A percentile compares a stretch with the other conserved stretches of the same genome.
Conservation (phyloP, 1,140 invertebrate genomes). For the Caligus rogercresseyi region DNA sequence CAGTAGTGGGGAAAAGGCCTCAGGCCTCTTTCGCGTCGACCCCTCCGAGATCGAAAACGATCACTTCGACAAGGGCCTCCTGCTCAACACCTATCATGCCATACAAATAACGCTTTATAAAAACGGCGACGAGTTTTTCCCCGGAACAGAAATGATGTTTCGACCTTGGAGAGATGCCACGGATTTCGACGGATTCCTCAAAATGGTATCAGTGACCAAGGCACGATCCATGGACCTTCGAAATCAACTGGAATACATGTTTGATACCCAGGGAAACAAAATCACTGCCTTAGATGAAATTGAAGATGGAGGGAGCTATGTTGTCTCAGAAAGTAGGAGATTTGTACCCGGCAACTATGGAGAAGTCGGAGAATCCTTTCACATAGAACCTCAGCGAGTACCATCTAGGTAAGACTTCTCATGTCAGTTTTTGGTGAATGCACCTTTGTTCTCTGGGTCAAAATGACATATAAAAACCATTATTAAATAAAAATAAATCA, state of each 20-base stretch:
- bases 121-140: constrained; percentile 20
- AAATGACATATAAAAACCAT: too few species aligned
- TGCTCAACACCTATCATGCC: constrained; percentile 21
- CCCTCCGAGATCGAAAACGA: not conserved
- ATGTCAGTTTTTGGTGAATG: too few species aligned
- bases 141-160: constrained; percentile 15
- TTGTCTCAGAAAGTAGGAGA: constrained; percentile 15
- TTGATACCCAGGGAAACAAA: constrained; percentile 17
- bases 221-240: constrained; percentile 11
- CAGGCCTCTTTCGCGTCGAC: not conserved
- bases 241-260: not conserved
- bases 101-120: constrained; percentile 20
- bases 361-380: constrained; percentile 16
- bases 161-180: not conserved
- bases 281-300: constrained; percentile 10
- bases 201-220: constrained; percentile 14
- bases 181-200: constrained; percentile 11
- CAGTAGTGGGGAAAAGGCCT: not conserved
- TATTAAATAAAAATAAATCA: too few species aligned
- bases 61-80: constrained; percentile 16
- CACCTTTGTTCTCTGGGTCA: too few species aligned
- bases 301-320: constrained; percentile 16
- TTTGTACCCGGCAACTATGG: constrained; percentile 21
- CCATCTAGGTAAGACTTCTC: constrained; percentile 15
- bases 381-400: not conserved